Evolutionary conservation across 2,113 vertebrate genomes (phyloP).

Genomic region (Phainopepla nitens): DNA sequence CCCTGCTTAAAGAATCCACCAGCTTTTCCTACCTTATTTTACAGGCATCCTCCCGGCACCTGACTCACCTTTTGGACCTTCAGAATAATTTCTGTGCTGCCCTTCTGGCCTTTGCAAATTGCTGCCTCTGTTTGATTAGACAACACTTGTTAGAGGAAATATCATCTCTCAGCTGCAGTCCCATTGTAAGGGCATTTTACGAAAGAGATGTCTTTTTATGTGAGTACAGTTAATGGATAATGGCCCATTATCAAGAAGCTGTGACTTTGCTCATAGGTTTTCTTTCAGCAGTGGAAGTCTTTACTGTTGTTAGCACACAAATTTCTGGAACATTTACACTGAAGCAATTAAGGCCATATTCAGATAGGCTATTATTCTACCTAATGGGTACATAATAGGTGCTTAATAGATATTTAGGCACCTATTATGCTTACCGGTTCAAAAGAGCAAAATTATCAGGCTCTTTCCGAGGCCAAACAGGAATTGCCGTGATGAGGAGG

Average conservation of each 20-base stretch:
- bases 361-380: conserved; percentile 7
- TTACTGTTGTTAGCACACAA: conserved; percentile 26
- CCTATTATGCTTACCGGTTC: neutral
- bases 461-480: neutral
- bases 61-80: neutral
- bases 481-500: neutral
- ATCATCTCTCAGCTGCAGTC: neutral
- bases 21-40: neutral
- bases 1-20: neutral
- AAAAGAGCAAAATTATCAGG: conserved; percentile 5
- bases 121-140: neutral
- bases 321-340: conserved; percentile 41
- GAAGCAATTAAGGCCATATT: conserved; percentile 34
- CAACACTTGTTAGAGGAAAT: neutral
- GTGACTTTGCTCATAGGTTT: conserved; percentile 37
- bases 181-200: neutral
- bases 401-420: conserved; percentile 16
- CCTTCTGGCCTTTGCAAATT: neutral
- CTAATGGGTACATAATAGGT: conserved; percentile 30
- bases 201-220: neutral
- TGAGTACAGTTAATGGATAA: conserved; percentile 35
- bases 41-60: neutral
- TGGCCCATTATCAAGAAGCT: conserved; percentile 35
- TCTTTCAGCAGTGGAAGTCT: neutral
- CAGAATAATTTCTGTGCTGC: neutral